Evolutionary conservation across 2,797 vertebrate genomes (phyloP), one percentile per base, ranked within the genome.

Genomic region (Dicrostonyx torquatus): DNA sequence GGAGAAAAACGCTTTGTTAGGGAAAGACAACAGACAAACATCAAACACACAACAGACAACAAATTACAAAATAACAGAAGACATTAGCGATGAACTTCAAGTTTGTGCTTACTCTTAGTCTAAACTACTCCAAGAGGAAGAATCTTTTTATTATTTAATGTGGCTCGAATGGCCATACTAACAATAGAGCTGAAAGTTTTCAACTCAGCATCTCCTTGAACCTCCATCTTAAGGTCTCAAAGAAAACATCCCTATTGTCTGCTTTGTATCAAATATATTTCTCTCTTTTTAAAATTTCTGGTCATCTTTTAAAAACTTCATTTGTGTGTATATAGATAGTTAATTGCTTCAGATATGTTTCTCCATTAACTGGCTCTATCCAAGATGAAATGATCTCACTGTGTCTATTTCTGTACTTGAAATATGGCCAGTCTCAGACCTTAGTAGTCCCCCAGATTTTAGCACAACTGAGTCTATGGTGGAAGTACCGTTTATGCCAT

Each of bases 201-300:
- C 34, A 76, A 64, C 60, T 76, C 48, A 91, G 31, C 40, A 50
- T 73, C 55, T 75, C 64, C 70, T 78, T 66, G 29, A 87, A 72
- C 22, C 13, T 85, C 68, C 90, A 77, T 77, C 70, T 88, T 83
- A 94, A 20, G 31, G 37, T 92, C 85, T 92, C 26, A 70, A 91
- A 85, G 20, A 82, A 64, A 91, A 89, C 43, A n/a, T 84, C 48
- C 6, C 84, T 37, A 76, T 64, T 34, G 68, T 94, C 73, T 20
- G 8, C 50, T 17, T 78, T 43, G 83, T 24, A 82, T 29, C 70
- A 96, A 94, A 80, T 64, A 45, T 82, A 37, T 79, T 43, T 79
- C 22, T 83, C 6, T 37, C 72, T 77, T 70, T 80, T 85, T 64
- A 85, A 73, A 88, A 15, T 79, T 73, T 84, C 58, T 95, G 40